phyloP scores from a whole-genome alignment of 2,113 vertebrate genomes.

The Trinectes maculatus region DNA sequence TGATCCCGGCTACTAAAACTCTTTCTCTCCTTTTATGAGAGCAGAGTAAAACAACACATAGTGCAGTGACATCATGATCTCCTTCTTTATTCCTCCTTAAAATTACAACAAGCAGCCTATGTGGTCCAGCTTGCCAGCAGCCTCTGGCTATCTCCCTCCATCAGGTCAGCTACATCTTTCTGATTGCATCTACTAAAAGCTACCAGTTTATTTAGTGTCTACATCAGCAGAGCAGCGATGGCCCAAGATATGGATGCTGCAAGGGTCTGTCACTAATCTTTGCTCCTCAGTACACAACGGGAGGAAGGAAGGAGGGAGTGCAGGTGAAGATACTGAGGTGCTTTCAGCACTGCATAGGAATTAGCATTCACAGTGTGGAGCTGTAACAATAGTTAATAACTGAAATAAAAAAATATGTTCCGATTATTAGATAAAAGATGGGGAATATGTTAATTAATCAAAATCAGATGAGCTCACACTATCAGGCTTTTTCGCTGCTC shows the following conservation, averaged over 20 bases:
- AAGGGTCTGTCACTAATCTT: conserved; percentile 62
- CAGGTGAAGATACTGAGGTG: conserved; percentile 14
- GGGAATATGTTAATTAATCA: conserved; percentile 54
- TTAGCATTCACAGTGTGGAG: conserved; percentile 36
- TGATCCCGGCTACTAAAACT: no score
- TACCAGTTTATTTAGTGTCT: conserved; percentile 75
- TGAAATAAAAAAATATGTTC: conserved; percentile 46
- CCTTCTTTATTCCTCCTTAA: conserved; percentile 29
- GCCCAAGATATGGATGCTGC: conserved; percentile 63
- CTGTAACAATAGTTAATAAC: conserved; percentile 43
- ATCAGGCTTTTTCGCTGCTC: conserved; percentile 25
- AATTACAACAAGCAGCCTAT: conserved; percentile 39
- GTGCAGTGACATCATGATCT: conserved; percentile 12
- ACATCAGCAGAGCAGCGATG: conserved; percentile 72
- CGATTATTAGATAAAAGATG: conserved; percentile 49
- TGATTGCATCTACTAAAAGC: conserved; percentile 79
- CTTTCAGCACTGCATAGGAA: conserved; percentile 33
- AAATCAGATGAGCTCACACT: conserved; percentile 46
- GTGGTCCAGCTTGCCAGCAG: conserved; percentile 34
- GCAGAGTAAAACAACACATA: not conserved
- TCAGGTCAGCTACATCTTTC: conserved; percentile 70
- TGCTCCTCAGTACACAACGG: conserved; percentile 22
- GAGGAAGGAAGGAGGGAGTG: conserved; percentile 14
- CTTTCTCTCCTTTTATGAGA: no score
- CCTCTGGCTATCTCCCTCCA: conserved; percentile 64